Conservation (phyloP, 2,888 invertebrate species). For the Dioctria rufipes region DNA sequence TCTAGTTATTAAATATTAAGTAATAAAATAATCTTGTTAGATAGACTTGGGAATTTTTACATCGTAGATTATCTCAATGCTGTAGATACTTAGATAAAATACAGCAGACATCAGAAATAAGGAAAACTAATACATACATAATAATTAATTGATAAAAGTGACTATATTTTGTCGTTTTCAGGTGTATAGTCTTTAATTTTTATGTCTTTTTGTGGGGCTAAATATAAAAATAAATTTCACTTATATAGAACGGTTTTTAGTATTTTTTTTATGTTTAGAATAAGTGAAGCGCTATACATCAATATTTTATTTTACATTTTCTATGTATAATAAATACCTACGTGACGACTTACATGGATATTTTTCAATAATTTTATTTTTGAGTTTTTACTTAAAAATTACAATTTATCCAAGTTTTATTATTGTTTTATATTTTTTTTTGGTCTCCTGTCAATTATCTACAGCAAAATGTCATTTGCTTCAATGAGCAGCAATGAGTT, state of each 20-base stretch:
- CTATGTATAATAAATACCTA: conserved; percentile 5
- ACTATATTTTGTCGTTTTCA: conserved; percentile 31
- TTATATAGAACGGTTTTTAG: conserved; percentile 28
- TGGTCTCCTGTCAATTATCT: conserved; percentile 44
- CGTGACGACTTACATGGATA: background rate
- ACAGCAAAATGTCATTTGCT: background rate
- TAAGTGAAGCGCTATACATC: conserved; percentile 49
- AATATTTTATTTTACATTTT: conserved; percentile 21
- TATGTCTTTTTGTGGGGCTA: conserved; percentile 2
- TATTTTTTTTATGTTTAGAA: conserved; percentile 8
- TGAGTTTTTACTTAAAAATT: conserved; percentile 4
- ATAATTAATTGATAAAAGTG: conserved; percentile 16
- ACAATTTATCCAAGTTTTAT: conserved; percentile 30
- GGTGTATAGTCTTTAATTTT: conserved; percentile 11
- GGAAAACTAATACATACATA: background rate
- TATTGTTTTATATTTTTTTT: conserved; percentile 42
- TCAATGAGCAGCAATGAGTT: conserved; percentile 14
- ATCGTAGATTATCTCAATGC: conserved; percentile 34
- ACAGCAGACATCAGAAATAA: conserved; percentile 1
- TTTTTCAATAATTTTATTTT: background rate
- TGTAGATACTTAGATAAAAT: conserved; percentile 33
- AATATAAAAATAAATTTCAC: conserved; percentile 47
- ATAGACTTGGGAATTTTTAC: conserved; percentile 31
- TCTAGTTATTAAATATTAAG: conserved; percentile 27
- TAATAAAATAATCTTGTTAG: conserved; percentile 38